Conservation (phyloP, 2,113 vertebrate species). For the Carollia perspicillata region DNA sequence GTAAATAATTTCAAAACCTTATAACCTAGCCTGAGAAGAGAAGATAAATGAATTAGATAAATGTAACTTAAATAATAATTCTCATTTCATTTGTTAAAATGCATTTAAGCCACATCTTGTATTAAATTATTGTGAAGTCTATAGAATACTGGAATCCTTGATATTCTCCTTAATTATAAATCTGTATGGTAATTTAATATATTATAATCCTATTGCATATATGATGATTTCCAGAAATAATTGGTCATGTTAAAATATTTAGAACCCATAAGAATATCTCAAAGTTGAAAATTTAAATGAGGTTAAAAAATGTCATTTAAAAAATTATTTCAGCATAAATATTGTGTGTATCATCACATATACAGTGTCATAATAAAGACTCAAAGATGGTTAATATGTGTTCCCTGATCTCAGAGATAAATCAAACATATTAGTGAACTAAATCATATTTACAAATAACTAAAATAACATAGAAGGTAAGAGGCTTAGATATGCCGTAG, state of each 20-base stretch:
- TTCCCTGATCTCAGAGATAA: background rate
- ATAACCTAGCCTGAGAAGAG: background rate
- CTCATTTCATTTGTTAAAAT: constrained; percentile 5
- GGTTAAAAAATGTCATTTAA: background rate
- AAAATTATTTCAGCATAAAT: background rate
- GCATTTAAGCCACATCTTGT: background rate
- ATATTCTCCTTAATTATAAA: background rate
- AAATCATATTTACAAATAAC: background rate
- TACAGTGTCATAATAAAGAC: background rate
- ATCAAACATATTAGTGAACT: background rate
- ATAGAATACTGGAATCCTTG: background rate
- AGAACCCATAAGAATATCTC: background rate
- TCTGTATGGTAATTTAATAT: background rate
- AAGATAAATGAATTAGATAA: constrained; percentile 21
- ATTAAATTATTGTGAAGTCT: background rate
- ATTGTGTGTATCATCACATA: background rate
- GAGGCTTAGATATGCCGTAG: background rate
- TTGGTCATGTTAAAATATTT: background rate
- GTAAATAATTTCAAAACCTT: constrained; percentile 63
- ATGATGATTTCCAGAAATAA: background rate
- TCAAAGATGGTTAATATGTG: background rate
- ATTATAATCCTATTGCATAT: background rate
- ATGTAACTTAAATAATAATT: constrained; percentile 21
- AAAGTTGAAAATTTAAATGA: background rate
- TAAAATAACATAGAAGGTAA: background rate